Percentiles rank a stretch among this genome's conserved stretches.
phyloP scores from a whole-genome alignment of 2,113 vertebrate genomes.

The Pholis gunnellus region DNA sequence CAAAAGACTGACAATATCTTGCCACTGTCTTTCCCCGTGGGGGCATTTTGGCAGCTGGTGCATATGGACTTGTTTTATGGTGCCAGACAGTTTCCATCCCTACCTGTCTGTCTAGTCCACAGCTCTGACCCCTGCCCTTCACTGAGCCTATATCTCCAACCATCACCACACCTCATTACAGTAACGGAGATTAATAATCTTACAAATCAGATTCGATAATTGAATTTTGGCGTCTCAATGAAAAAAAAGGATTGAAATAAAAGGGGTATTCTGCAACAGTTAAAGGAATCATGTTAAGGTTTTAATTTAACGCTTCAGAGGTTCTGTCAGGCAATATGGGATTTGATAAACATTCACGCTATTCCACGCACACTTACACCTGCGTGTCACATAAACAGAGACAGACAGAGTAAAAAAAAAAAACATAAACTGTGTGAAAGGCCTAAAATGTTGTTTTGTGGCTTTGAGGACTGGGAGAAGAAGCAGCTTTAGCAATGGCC shows the following conservation, averaged over 20 bases:
- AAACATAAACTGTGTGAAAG: slow-evolving; percentile 57
- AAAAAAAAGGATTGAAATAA: slow-evolving; percentile 75
- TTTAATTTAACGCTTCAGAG: slow-evolving; percentile 79
- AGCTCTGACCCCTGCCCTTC: slow-evolving; percentile 29
- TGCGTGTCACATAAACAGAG: slow-evolving; percentile 24
- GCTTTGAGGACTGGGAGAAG: slow-evolving; percentile 64
- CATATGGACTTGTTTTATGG: slow-evolving; percentile 44
- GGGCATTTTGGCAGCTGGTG: slow-evolving; percentile 42
- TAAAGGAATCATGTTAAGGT: slow-evolving; percentile 72
- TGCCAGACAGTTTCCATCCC: slow-evolving; percentile 48
- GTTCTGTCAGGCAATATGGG: slow-evolving; percentile 63
- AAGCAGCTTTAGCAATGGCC: slow-evolving; percentile 71
- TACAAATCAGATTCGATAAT: slow-evolving; percentile 79
- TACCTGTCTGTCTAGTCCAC: slow-evolving; percentile 23
- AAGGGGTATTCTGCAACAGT: slow-evolving; percentile 66
- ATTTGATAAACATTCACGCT: slow-evolving; percentile 43
- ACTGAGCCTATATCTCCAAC: slow-evolving; percentile 23
- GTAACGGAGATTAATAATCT: slow-evolving; percentile 79
- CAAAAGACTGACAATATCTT: slow-evolving; percentile 35
- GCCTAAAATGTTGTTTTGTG: slow-evolving; percentile 65
- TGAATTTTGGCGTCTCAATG: slow-evolving; percentile 73
- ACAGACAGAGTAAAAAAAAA: slow-evolving; percentile 7
- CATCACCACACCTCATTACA: slow-evolving; percentile 50
- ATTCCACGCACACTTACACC: slow-evolving; percentile 24
- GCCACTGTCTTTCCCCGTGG: slow-evolving; percentile 18